Evolutionary conservation across 2,113 vertebrate species (phyloP), one percentile per base, ranked within the genome.

Genomic region (Anser brachyrhynchus): DNA sequence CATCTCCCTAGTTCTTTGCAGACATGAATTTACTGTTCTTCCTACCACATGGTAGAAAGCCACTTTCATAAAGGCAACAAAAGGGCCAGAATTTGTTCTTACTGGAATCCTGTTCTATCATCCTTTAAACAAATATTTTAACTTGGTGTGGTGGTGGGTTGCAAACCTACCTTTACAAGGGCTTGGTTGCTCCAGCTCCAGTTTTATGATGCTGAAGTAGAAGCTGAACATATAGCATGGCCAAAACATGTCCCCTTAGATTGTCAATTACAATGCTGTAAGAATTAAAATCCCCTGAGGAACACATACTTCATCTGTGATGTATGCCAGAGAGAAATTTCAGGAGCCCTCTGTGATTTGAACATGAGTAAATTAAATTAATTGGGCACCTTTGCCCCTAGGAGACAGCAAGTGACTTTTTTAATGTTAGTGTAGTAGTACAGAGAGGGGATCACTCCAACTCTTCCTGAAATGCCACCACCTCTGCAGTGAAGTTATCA

Each of bases 111-210:
- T 62, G 2, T 59, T 78, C 76, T 57, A 64, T 26, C 76, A 33
- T 74, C 73, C 49, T 84, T 90, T 72, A 67, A 25, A 84, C 26
- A 93, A 96, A 94, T 66, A 88, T 94, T 96, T 94, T 61, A 65
- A 22, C 89, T 84, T 3, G 20, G 17, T 49, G 11, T 20, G 57
- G 44, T 9, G 35, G 15, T 9, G 43, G 70, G 37, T 76, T 7
- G 11, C 80, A 89, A 92, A 84, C 79, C 22, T 55, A 57, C 70
- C 43, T 97, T 97, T 93, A 94, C 77, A 33, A 94, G 94, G 25
- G 70, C 52, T 92, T 61, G 11, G 78, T 84, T 92, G 26, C 89
- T 67, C 67, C 44, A 28, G 78, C 25, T 61, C 21, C 65, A 4
- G 10, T 92, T 96, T 97, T 96, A 97, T 20, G 76, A 17, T 8